phyloP scores from a whole-genome alignment of 1,140 invertebrate species.

The Bactericera cockerelli region DNA sequence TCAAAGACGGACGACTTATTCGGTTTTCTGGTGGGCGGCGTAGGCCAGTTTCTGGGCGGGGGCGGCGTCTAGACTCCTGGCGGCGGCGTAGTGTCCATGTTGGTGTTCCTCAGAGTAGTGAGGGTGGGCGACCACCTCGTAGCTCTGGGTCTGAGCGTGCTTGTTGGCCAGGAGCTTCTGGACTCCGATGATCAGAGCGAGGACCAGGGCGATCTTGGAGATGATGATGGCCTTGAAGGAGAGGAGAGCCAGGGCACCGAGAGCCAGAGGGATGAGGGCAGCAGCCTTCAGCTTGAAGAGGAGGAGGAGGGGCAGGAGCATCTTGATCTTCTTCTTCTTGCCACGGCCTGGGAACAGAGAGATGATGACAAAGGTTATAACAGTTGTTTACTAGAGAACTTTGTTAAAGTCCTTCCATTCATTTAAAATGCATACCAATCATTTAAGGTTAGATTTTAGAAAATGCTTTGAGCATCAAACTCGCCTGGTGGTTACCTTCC shows the following conservation, averaged over 20 bases:
- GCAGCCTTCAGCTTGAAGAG: slow-evolving; percentile 63
- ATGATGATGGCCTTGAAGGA: slow-evolving; percentile 67
- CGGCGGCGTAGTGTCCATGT: slow-evolving; percentile 35
- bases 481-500: too few relatives aligned
- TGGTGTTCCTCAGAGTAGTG: slow-evolving; percentile 43
- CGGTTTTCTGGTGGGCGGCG: slow-evolving; percentile 32
- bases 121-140: slow-evolving; percentile 54
- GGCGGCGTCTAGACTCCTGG: slow-evolving; percentile 35
- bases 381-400: too few relatives aligned
- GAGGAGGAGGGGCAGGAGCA: slow-evolving; percentile 52
- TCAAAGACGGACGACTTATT: slow-evolving; percentile 7
- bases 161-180: slow-evolving; percentile 61
- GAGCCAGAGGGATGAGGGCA: slow-evolving; percentile 52
- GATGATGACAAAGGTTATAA: too few relatives aligned
- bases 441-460: too few relatives aligned
- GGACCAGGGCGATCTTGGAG: slow-evolving; percentile 60
- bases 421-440: too few relatives aligned
- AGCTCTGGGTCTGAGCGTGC: slow-evolving; percentile 40
- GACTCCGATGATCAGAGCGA: slow-evolving; percentile 54
- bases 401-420: too few relatives aligned
- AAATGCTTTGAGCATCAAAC: too few relatives aligned
- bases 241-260: slow-evolving; percentile 59
- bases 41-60: slow-evolving; percentile 45
- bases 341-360: slow-evolving; percentile 31
- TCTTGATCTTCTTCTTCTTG: slow-evolving; percentile 40